Evolutionary conservation across 1,140 invertebrate genomes (phyloP).

Genomic region (Proctacanthus coquilletti): DNA sequence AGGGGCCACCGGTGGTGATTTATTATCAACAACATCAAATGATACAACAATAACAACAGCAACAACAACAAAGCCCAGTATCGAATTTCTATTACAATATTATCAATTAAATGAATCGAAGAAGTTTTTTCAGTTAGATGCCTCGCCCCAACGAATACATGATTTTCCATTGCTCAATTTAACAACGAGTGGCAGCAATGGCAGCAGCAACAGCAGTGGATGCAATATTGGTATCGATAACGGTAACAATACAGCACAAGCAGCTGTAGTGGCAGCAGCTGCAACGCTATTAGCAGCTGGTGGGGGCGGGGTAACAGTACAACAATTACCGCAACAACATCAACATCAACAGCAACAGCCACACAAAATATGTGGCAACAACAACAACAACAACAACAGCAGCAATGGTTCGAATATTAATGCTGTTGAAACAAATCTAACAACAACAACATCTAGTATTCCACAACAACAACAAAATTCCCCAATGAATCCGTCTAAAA

Average conservation of each 20-base stretch:
- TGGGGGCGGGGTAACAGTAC: conserved; percentile 4
- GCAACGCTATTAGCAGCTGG: conserved; percentile 9
- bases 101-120: conserved; percentile 29
- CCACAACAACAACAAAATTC: background rate
- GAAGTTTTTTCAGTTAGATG: conserved; percentile 31
- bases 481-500: background rate
- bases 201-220: background rate
- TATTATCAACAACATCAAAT: background rate
- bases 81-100: conserved; percentile 25
- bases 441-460: background rate
- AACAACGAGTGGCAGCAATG: background rate
- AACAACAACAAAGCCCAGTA: conserved; percentile 14
- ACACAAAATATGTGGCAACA: background rate
- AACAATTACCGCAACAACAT: background rate
- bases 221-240: background rate
- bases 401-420: background rate
- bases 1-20: background rate
- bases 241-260: background rate
- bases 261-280: background rate
- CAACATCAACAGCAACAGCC: background rate
- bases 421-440: too few species aligned
- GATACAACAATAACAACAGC: background rate
- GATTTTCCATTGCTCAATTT: conserved; percentile 10
- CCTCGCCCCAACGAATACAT: conserved; percentile 24
- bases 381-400: background rate